A percentile compares a stretch with the other conserved stretches of the same genome.
Conservation (phyloP, 2,797 vertebrate species). For the Adelosebastes latens region DNA sequence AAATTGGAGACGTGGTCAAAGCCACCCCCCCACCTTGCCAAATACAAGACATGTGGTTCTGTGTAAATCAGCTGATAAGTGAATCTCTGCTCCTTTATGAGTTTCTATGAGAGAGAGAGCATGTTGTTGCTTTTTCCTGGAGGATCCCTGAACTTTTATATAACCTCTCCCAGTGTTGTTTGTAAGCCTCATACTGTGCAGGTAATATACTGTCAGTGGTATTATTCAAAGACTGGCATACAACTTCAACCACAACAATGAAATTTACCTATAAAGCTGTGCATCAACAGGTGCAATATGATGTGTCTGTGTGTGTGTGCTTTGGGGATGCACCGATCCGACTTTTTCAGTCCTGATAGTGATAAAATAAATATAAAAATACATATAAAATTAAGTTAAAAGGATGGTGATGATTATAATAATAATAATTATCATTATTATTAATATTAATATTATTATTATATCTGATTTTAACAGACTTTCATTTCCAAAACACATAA, state of each 20-base stretch:
- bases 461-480: too few species aligned
- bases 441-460: too few species aligned
- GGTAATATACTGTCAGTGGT: not conserved
- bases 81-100: slow-evolving; percentile 2
- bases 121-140: not conserved
- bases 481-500: slow-evolving; percentile 20
- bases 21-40: not conserved
- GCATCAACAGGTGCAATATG: not conserved
- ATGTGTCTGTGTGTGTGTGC: not conserved
- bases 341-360: too few species aligned
- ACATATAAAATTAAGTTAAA: too few species aligned
- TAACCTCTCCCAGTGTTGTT: not conserved
- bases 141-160: not conserved
- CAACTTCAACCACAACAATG: not conserved
- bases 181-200: not conserved
- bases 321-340: too few species aligned
- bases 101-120: slow-evolving; percentile 1
- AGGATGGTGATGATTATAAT: too few species aligned
- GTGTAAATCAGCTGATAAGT: slow-evolving; percentile 42
- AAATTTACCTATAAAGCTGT: not conserved
- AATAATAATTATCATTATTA: too few species aligned
- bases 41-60: slow-evolving; percentile 38
- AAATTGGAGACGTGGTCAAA: slow-evolving; percentile 51
- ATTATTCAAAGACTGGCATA: not conserved
- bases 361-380: too few species aligned